Evolutionary conservation across 2,797 vertebrate genomes (phyloP), one percentile per base, ranked within the genome.

Genomic region (Xenopus petersii): DNA sequence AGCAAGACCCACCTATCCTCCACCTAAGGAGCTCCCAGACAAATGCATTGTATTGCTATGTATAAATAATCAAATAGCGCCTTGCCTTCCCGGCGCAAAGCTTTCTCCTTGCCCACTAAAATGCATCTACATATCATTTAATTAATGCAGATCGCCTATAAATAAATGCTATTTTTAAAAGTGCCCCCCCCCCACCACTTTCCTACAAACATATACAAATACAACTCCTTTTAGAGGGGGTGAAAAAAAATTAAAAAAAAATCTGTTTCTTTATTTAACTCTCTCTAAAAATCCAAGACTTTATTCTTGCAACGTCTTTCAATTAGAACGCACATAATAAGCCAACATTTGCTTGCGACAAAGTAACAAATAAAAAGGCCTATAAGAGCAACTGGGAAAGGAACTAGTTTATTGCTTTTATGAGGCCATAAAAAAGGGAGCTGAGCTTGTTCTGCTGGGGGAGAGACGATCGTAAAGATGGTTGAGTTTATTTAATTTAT

Each of bases 351-450:
- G 84, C 86, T 82, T 80, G 84, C 84, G 84, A 86, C 86, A 87
- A 87, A 85, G 86, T 86, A 84, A 86, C 84, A 85, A 91, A 88
- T 92, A 92, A 92, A 51, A 89, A 86, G 92, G 93, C 94, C 94
- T 93, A 88, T 92, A 95, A 92, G 93, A 92, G 91, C 91, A 92
- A 92, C 91, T 92, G 92, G 91, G 88, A 89, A 79, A 89, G 92
- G 90, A 93, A 93, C 95, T 93, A 93, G 91, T 93, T 94, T 94
- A 92, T 94, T 95, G 95, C 93, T 98, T 92, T 98, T 98, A 98
- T 97, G 95, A 91, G 94, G 94, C 92, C 94, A 96, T 98, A 97
- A 98, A 51, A 98, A 95, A 96, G 94, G 94, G 93, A 95, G 94
- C 94, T 86, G 90, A 89, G 87, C 91, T 94, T 94, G 92, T 95